Evolutionary conservation across 1,140 invertebrate species (phyloP).

Genomic region (Lepidurus couesii): DNA sequence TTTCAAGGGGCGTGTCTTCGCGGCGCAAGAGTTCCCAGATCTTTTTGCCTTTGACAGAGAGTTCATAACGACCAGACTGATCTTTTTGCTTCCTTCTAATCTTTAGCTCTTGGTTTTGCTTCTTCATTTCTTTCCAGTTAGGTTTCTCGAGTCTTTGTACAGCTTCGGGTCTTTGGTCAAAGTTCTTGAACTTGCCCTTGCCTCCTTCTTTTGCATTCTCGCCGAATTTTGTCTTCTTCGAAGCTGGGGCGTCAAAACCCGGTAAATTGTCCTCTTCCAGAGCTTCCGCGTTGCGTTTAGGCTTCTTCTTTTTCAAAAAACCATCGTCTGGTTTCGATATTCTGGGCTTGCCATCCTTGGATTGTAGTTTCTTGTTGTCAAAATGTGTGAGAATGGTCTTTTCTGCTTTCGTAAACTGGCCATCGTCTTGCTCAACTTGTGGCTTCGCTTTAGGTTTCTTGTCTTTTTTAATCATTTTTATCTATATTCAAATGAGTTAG

Average conservation of each 20-base stretch:
- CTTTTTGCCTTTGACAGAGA: constrained; percentile 64
- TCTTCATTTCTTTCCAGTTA: constrained; percentile 62
- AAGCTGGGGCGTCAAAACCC: neutral
- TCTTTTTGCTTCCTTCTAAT: constrained; percentile 53
- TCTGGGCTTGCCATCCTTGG: neutral
- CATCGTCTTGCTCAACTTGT: neutral
- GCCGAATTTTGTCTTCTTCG: neutral
- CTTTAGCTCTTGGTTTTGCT: constrained; percentile 60
- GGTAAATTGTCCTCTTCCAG: neutral
- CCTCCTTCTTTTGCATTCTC: neutral
- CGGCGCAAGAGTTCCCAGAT: constrained; percentile 70
- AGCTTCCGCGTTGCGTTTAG: neutral
- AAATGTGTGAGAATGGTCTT: neutral
- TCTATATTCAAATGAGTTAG: neutral
- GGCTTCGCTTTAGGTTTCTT: neutral
- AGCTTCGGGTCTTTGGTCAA: neutral
- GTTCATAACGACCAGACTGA: constrained; percentile 55
- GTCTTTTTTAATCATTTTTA: neutral
- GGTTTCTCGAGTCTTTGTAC: constrained; percentile 37
- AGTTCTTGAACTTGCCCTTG: constrained; percentile 6
- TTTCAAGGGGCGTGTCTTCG: constrained; percentile 52
- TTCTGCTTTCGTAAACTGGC: neutral
- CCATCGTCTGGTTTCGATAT: neutral
- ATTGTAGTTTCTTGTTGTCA: neutral
- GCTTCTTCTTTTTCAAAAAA: neutral